Evolutionary conservation across 1,140 invertebrate species (phyloP).

Genomic region (Manduca sexta): DNA sequence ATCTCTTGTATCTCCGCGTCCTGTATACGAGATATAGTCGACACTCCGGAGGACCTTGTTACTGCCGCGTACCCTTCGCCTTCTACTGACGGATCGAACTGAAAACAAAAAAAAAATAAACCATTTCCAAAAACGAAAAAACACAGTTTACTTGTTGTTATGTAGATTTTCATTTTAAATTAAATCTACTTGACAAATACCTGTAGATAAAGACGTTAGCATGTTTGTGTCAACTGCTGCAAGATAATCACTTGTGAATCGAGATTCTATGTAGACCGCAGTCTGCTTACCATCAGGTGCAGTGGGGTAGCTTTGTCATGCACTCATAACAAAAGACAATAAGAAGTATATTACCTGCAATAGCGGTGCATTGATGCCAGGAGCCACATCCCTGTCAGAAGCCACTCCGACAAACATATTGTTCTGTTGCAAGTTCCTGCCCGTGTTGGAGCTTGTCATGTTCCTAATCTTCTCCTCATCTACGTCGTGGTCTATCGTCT

Average conservation of each 20-base stretch:
- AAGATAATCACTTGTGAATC: too few species aligned
- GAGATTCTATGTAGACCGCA: too few species aligned
- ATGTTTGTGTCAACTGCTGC: too few species aligned
- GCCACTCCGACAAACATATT: conserved; percentile 24
- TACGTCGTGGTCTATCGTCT: conserved; percentile 68
- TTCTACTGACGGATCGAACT: conserved; percentile 50
- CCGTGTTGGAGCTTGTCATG: conserved; percentile 27
- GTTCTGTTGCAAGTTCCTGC: conserved; percentile 6
- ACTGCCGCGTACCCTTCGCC: conserved; percentile 14
- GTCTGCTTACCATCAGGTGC: too few species aligned
- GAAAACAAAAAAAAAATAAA: conserved; percentile 5
- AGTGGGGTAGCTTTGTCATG: too few species aligned
- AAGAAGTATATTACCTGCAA: conserved; percentile 54
- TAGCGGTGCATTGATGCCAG: conserved; percentile 54
- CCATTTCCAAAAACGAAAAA: too few species aligned
- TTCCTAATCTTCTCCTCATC: conserved; percentile 65
- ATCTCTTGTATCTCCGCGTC: conserved; percentile 91
- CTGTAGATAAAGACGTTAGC: too few species aligned
- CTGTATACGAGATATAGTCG: conserved; percentile 76
- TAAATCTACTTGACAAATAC: too few species aligned
- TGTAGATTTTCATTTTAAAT: too few species aligned
- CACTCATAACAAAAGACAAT: neutral
- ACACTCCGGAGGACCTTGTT: conserved; percentile 8
- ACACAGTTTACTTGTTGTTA: too few species aligned
- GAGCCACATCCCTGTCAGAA: conserved; percentile 54